Evolutionary conservation across 2,888 invertebrate genomes (phyloP), one percentile per base, ranked within the genome.

Genomic region (Euproctis similis): DNA sequence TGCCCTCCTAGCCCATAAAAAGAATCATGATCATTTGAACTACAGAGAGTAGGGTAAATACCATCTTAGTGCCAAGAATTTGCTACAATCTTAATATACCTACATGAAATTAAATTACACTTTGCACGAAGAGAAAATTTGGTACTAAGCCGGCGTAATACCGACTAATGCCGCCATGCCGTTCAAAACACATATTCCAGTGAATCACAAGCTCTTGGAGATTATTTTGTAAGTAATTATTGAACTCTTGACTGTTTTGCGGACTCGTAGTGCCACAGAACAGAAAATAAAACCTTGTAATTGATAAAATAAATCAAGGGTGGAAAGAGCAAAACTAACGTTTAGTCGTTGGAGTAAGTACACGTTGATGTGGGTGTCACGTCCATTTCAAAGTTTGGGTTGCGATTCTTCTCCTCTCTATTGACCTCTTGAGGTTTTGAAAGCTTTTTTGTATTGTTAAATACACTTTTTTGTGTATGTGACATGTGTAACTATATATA

Each of bases 211-310:
- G 47, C 48, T 50, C 38, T 37, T 29, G 34, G 46, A 53, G 53
- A 55, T 62, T 57, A 54, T 44, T 30, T 32, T 36, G 36, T 32
- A 51, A 52, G 53, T 67, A 66, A 66, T 69, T 64, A 64, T 62
- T 54, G 51, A 57, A 56, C 62, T 55, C 51, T 61, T 50, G 29
- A 39, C 42, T 34, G 46, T 37, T 50, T 50, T 38, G 36, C 34
- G 42, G 36, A 46, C 37, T 39, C 32, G 34, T 35, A 39, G 30
- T 28, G 42, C 44, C 53, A 53, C 39, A 30, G 41, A 44, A 33
- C 47, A 31, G 41, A 53, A 62, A 62, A 65, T n/a, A n/a, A n/a
- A n/a, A n/a, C n/a, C n/a, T n/a, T n/a, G n/a, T n/a, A n/a, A n/a
- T 57, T 51, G 56, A 50, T 48, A 39, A 53, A 61, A 57, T 61